Conservation (phyloP, 2,888 invertebrate genomes). For the Drosophila flavopinicola region DNA sequence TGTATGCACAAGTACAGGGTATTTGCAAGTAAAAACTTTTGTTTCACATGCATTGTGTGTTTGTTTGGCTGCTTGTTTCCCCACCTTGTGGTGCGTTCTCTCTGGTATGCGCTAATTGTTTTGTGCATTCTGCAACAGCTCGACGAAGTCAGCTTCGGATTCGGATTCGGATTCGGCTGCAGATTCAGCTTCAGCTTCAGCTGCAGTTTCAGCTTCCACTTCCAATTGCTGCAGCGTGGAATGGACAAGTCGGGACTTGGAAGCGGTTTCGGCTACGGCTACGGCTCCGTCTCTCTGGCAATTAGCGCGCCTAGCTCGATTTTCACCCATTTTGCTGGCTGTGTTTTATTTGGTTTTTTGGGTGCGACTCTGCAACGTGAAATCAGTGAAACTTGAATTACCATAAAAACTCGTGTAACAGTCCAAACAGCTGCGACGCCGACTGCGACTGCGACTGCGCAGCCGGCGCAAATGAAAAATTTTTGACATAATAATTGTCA, state of each 20-base stretch:
- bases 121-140: conserved; percentile 47
- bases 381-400: conserved; percentile 79
- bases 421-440: conserved; percentile 67
- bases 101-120: conserved; percentile 78
- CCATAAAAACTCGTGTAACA: conserved; percentile 79
- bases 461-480: conserved; percentile 60
- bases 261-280: conserved; percentile 10
- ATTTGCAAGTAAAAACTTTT: conserved; percentile 19
- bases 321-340: conserved; percentile 51
- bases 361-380: conserved; percentile 69
- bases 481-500: conserved; percentile 83
- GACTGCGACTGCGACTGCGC: conserved; percentile 53
- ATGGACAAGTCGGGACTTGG: conserved; percentile 28
- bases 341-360: conserved; percentile 47
- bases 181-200: too few relatives aligned
- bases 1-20: conserved; percentile 5
- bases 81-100: conserved; percentile 45
- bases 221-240: conserved; percentile 28
- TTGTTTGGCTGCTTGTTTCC: conserved; percentile 2
- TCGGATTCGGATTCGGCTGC: too few relatives aligned
- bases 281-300: conserved; percentile 34
- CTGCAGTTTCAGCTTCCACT: too few relatives aligned
- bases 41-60: conserved; percentile 63
- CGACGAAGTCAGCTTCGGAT: conserved; percentile 12
- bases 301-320: conserved; percentile 68